These are phyloP conservation scores for Leptinotarsa texana DNA, from an alignment of 1,140 invertebrate genomes.

Conservation along the genomic window DNA sequence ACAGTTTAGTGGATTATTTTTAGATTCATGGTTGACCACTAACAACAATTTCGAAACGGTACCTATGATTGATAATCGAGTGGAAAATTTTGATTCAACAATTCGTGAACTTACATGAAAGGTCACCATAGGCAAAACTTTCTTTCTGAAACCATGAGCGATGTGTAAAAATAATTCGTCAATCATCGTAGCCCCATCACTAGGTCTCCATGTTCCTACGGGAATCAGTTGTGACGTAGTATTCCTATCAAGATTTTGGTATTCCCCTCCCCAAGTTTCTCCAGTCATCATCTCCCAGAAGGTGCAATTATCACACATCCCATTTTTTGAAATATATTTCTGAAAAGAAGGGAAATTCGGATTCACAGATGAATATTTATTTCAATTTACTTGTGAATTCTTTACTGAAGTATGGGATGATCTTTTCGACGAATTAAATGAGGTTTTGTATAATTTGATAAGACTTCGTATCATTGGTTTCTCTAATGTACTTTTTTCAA, in stretches of 20 bases:
- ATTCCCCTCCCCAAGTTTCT: slow-evolving; percentile 69
- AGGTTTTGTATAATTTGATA: no score
- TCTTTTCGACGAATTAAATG: no score
- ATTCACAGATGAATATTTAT: no score
- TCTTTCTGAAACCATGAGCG: slow-evolving; percentile 76
- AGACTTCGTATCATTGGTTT: no score
- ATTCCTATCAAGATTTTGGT: slow-evolving; percentile 20
- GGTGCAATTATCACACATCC: slow-evolving; percentile 66
- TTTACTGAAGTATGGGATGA: no score
- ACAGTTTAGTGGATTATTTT: no score
- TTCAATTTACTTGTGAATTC: no score
- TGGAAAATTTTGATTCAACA: not conserved
- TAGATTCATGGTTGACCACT: no score
- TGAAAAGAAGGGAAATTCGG: slow-evolving; percentile 43
- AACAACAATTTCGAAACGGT: no score
- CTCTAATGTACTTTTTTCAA: no score
- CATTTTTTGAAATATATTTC: slow-evolving; percentile 59
- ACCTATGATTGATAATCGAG: no score
- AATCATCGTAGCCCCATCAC: slow-evolving; percentile 66
- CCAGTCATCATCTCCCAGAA: slow-evolving; percentile 67
- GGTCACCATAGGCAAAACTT: slow-evolving; percentile 67
- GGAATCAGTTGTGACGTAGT: slow-evolving; percentile 57
- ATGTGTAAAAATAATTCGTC: slow-evolving; percentile 81
- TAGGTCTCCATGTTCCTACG: slow-evolving; percentile 74
- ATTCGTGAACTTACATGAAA: slow-evolving; percentile 64